These are phyloP conservation scores for Pegoplata infirma DNA, from an alignment of 2,888 invertebrate species.

Conservation along the genomic window DNA sequence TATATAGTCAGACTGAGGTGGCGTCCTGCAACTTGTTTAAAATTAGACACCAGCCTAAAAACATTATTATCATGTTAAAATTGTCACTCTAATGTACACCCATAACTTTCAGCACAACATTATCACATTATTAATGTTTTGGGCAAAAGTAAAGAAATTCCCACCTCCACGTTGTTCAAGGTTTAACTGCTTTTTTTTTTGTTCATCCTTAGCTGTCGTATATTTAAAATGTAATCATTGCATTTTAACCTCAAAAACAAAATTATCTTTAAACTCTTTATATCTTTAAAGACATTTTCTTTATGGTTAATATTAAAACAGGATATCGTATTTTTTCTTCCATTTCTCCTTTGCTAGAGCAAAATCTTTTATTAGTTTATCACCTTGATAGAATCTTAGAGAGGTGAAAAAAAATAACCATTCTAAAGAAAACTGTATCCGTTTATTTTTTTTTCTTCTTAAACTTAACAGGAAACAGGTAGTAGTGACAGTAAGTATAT, in stretches of 20 bases:
- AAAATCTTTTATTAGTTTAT: slow-evolving; percentile 56
- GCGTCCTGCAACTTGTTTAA: too few species aligned
- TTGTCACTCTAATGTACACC: too few species aligned
- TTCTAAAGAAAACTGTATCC: slow-evolving; percentile 49
- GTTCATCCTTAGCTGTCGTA: too few species aligned
- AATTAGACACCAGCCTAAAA: too few species aligned
- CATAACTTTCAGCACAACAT: too few species aligned
- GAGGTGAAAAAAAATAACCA: slow-evolving; percentile 7
- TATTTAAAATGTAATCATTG: neutral
- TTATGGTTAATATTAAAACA: neutral
- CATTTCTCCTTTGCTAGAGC: neutral
- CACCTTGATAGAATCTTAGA: slow-evolving; percentile 39
- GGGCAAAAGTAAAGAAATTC: too few species aligned
- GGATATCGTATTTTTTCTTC: neutral
- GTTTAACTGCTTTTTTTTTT: too few species aligned
- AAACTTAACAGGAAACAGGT: slow-evolving; percentile 60
- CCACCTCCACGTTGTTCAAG: too few species aligned
- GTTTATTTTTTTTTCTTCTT: slow-evolving; percentile 29
- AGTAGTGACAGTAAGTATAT: slow-evolving; percentile 61
- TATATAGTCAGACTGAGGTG: too few species aligned
- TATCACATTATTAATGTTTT: too few species aligned
- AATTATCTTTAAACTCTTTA: slow-evolving; percentile 28
- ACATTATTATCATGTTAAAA: too few species aligned
- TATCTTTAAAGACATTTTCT: neutral
- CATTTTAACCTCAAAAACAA: slow-evolving; percentile 8